Base-by-base conservation (phyloP, 2,888 invertebrate genomes). In the Acronicta psi region DNA sequence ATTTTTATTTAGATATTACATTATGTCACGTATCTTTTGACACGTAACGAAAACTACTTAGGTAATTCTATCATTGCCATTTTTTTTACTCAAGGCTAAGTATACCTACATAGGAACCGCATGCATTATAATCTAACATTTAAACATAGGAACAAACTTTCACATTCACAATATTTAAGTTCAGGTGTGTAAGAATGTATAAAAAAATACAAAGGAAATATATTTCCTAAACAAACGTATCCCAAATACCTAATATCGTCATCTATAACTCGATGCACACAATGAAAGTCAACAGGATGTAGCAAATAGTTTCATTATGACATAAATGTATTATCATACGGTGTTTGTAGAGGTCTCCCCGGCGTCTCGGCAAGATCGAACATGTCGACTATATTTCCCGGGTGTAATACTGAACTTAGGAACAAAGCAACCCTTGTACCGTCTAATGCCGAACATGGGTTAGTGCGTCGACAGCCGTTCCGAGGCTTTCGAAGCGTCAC, bases 401-500 rank as follows among this genome's bases (percentile, higher is more conserved):
- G 57, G 84, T 81, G 83, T 82, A 85, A 83, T 81, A 66, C 77
- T 62, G 64, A 88, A 86, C 81, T 85, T 84, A 77, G 77, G 80
- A 82, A 86, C 85, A 86, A 85, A 85, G 85, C 84, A 70, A 68
- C 75, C 75, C 80, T 81, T 84, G 85, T 86, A 84, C 77, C 75
- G 58, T 62, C 62, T 77, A 59, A 74, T 65, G 59, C 63, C 57
- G 72, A 74, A 77, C 75, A 77, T 61, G 78, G 71, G 73, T 68
- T 75, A 72, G 76, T 80, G 75, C 49, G 58, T 63, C 60, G 55
- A 55, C 57, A 79, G 56, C 44, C 58, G 53, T 47, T 57, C 69
- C 60, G 55, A 63, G 54, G 53, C 69, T 57, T 65, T 73, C 62
- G 55, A 63, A 54, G 53, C 69, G 59, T 65, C 73, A 71, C 71